These are phyloP conservation scores for Grammomys surdaster DNA, from an alignment of 2,113 vertebrate genomes.

Conservation along the genomic window DNA sequence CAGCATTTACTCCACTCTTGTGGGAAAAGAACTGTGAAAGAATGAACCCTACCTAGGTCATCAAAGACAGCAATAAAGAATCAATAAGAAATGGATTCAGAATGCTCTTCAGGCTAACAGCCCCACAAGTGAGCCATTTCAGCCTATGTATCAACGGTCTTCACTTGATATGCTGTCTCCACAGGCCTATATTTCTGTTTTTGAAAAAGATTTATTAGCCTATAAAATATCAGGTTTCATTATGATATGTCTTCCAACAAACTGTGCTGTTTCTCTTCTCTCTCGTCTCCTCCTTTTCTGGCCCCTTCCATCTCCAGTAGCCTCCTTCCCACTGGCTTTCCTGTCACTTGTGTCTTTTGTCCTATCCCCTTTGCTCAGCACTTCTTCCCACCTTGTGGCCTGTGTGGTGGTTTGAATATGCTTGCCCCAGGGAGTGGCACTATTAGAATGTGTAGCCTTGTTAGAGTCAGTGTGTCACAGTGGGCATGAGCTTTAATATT, in stretches of 20 bases:
- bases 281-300: not conserved
- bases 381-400: not conserved
- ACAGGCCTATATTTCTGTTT: not conserved
- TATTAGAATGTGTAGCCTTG: too few species aligned
- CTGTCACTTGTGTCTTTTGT: not conserved
- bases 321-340: not conserved
- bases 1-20: not conserved
- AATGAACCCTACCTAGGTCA: not conserved
- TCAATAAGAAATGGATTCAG: not conserved
- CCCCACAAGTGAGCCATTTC: not conserved
- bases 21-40: slow-evolving; percentile 22
- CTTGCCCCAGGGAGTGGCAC: too few species aligned
- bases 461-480: too few species aligned
- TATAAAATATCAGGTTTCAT: not conserved
- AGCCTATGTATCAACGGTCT: not conserved
- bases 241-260: not conserved
- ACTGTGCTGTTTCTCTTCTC: not conserved
- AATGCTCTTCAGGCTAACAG: not conserved
- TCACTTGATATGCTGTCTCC: not conserved
- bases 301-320: not conserved
- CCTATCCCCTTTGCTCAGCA: not conserved
- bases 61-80: not conserved
- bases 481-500: too few species aligned
- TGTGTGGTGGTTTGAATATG: too few species aligned
- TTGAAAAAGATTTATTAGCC: not conserved